phyloP scores from a whole-genome alignment of 2,888 invertebrate genomes.

The Metellina segmentata region DNA sequence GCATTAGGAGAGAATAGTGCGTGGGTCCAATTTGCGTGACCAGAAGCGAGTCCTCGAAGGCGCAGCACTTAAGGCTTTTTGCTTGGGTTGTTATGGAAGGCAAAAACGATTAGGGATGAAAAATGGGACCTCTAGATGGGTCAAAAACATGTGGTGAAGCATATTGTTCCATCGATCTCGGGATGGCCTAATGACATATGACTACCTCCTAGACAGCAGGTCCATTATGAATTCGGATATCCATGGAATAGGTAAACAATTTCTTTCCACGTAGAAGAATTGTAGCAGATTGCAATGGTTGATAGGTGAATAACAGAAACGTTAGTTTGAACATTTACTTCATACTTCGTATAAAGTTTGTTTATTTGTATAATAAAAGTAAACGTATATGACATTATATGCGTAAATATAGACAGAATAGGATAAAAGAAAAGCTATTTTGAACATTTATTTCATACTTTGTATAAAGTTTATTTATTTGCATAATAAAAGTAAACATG shows the following conservation, averaged over 20 bases:
- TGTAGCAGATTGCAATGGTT: too few relatives aligned
- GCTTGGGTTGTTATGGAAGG: slow-evolving; percentile 21
- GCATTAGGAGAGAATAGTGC: too few relatives aligned
- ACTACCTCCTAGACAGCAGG: not conserved
- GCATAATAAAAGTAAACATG: too few relatives aligned
- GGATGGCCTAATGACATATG: slow-evolving; percentile 61
- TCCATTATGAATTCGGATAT: not conserved
- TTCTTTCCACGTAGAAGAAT: not conserved
- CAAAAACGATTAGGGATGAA: slow-evolving; percentile 56
- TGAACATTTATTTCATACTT: too few relatives aligned
- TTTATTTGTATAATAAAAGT: too few relatives aligned
- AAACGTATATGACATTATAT: too few relatives aligned
- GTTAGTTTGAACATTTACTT: too few relatives aligned
- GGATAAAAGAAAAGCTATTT: too few relatives aligned
- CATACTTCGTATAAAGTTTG: too few relatives aligned
- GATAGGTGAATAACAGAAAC: too few relatives aligned
- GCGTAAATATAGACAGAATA: too few relatives aligned
- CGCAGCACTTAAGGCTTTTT: slow-evolving; percentile 40
- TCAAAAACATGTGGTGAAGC: slow-evolving; percentile 65
- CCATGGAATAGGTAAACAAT: not conserved
- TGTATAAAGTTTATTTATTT: too few relatives aligned
- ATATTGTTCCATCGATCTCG: slow-evolving; percentile 65
- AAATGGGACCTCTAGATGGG: slow-evolving; percentile 59
- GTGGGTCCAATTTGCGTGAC: slow-evolving; percentile 27
- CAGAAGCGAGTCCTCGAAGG: not conserved